Conservation (phyloP, 2,797 vertebrate species). For the Cirrhinus mrigala region DNA sequence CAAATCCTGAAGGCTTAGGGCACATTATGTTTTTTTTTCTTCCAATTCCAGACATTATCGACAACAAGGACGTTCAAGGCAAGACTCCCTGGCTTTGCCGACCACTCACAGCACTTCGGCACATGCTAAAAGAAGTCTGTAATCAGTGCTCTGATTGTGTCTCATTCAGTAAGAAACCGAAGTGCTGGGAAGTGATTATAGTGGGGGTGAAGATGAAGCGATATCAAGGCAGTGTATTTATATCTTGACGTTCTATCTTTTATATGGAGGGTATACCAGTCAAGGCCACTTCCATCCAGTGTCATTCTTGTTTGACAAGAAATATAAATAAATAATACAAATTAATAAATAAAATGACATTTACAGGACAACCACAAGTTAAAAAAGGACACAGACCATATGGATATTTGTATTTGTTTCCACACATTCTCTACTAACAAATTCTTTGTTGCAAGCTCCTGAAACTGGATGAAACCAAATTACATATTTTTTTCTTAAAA, state of each 20-base stretch:
- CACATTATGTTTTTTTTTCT: conserved; percentile 30
- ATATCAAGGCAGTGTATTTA: conserved; percentile 77
- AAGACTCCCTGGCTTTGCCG: conserved; percentile 16
- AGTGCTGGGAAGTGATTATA: conserved; percentile 61
- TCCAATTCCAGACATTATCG: conserved; percentile 66
- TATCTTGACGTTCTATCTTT: conserved; percentile 77
- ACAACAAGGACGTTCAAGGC: conserved; percentile 54
- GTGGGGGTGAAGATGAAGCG: conserved; percentile 69
- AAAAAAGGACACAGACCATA: conserved; percentile 36
- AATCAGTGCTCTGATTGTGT: background rate
- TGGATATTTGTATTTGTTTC: background rate
- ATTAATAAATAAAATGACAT: conserved; percentile 55
- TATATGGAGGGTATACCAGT: conserved; percentile 71
- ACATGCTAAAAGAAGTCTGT: conserved; percentile 40
- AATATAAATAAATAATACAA: conserved; percentile 56
- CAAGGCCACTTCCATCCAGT: conserved; percentile 73
- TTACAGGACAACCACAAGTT: conserved; percentile 51
- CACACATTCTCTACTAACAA: background rate
- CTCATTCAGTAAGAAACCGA: conserved; percentile 23
- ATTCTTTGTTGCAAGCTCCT: conserved; percentile 1
- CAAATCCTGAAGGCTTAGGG: conserved; percentile 37
- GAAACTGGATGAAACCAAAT: background rate
- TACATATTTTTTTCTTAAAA: no score
- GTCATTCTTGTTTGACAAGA: conserved; percentile 61
- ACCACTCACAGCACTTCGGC: conserved; percentile 57